These are phyloP conservation scores for Coelopa pilipes DNA, from an alignment of 2,888 invertebrate species.

Conservation along the genomic window DNA sequence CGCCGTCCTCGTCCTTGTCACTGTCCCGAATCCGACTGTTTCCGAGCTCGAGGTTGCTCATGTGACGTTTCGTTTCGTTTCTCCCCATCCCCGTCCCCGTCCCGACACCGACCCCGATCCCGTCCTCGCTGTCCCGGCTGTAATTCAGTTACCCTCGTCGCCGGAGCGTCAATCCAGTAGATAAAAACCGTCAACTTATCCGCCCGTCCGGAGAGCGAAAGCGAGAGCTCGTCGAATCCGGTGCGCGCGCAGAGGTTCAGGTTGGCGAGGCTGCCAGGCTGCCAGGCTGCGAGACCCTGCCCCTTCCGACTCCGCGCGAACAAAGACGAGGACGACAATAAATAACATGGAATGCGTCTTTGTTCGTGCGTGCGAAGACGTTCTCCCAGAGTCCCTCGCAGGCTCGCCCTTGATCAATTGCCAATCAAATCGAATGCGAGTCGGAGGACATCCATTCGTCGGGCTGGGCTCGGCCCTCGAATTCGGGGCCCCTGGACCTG, in stretches of 20 bases:
- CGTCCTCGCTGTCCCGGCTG: constrained; percentile 7
- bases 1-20: not conserved
- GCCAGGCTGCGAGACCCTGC: not conserved
- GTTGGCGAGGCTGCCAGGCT: constrained; percentile 7
- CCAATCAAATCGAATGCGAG: no score
- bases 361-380: constrained; percentile 57
- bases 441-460: no score
- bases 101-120: no score
- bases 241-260: constrained; percentile 26
- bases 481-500: no score
- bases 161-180: constrained; percentile 38
- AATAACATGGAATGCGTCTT: constrained; percentile 32
- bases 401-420: no score
- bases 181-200: constrained; percentile 54
- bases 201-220: constrained; percentile 50
- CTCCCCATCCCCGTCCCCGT: no score
- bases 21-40: constrained; percentile 7
- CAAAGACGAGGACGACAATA: constrained; percentile 22
- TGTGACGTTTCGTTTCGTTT: constrained; percentile 28
- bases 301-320: not conserved
- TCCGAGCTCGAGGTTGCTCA: constrained; percentile 22
- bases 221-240: not conserved
- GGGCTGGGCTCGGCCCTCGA: no score
- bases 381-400: not conserved
- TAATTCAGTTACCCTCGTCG: constrained; percentile 32